These are phyloP conservation scores for Melikaiella ostensackeni DNA, from an alignment of 2,888 invertebrate genomes.

Conservation along the genomic window DNA sequence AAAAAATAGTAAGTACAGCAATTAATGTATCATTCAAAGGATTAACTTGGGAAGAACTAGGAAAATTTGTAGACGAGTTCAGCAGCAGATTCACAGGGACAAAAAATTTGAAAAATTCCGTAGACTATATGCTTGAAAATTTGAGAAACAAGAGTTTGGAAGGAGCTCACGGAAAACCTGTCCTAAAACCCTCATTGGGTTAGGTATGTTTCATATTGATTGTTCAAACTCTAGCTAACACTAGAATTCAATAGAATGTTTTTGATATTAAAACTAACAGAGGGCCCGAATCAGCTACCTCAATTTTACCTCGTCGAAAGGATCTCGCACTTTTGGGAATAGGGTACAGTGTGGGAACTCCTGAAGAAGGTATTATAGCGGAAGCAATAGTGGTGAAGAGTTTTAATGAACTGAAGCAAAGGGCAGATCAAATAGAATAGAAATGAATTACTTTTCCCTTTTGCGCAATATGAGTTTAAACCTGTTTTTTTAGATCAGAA, in stretches of 20 bases:
- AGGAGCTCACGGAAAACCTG: conserved; percentile 86
- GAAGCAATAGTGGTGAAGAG: conserved; percentile 85
- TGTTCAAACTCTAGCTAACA: neutral
- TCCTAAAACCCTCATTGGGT: conserved; percentile 81
- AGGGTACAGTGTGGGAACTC: conserved; percentile 85
- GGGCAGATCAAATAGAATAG: conserved; percentile 78
- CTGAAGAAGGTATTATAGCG: conserved; percentile 85
- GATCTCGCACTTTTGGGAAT: conserved; percentile 84
- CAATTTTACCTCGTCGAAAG: conserved; percentile 82
- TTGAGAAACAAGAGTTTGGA: conserved; percentile 78
- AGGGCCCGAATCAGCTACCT: conserved; percentile 83
- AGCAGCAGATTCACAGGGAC: conserved; percentile 83
- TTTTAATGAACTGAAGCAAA: conserved; percentile 82
- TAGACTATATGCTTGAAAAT: conserved; percentile 83
- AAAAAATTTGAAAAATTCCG: conserved; percentile 82
- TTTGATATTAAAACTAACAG: conserved; percentile 70
- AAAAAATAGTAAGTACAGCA: conserved; percentile 79
- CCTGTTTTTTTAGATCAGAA: neutral
- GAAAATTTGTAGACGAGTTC: conserved; percentile 80
- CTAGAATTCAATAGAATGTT: neutral
- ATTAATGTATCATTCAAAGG: conserved; percentile 79
- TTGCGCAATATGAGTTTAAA: conserved; percentile 40
- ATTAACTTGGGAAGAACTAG: conserved; percentile 80
- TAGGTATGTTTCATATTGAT: conserved; percentile 72
- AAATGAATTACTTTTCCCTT: too few species aligned